Evolutionary conservation across 2,797 vertebrate genomes (phyloP), one percentile per base, ranked within the genome.

Genomic region (Chelidonichthys spinosus): DNA sequence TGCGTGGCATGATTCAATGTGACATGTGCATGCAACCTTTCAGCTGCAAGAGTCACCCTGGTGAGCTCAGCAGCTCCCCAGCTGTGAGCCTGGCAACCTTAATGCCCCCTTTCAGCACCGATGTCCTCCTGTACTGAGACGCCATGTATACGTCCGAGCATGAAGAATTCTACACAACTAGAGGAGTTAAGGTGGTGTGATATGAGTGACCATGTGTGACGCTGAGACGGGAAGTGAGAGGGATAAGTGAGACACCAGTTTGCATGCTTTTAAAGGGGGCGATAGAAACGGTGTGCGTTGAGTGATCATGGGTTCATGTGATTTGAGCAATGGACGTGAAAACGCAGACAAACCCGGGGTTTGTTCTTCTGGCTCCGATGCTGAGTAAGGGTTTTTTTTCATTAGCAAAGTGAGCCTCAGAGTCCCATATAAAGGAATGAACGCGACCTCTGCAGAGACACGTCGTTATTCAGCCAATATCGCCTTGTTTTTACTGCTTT

Each of bases 1-100:
- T 54, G 44, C 52, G 46, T 52, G 18, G 74, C 58, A 11, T 71
- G 68, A 89, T 83, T 78, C 55, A 63, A 74, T 72, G 84, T 84
- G 89, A 85, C 88, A 76, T 71, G 81, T 89, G 82, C 89, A 87
- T 77, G 81, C 73, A 82, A 85, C 68, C 88, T 68, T 73, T 78
- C 63, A 77, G 78, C 82, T 72, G 54, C 47, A 81, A 47, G 47
- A 75, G 54, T 66, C 69, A 68, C 69, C 70, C 81, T 72, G 74
- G 71, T 63, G 80, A 73, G 79, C 65, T 62, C 43, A 79, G 76
- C 67, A 49, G 84, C 74, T 79, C 76, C 40, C 72, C 80, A 82
- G 69, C 81, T 85, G 75, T 66, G 83, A 85, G 66, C 36, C 17
- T 65, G 66, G 79, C 59, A 69, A 70, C 46, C 53, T 62, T 50